phyloP scores from a whole-genome alignment of 1,140 invertebrate genomes.

The Cotesia vestalis region DNA sequence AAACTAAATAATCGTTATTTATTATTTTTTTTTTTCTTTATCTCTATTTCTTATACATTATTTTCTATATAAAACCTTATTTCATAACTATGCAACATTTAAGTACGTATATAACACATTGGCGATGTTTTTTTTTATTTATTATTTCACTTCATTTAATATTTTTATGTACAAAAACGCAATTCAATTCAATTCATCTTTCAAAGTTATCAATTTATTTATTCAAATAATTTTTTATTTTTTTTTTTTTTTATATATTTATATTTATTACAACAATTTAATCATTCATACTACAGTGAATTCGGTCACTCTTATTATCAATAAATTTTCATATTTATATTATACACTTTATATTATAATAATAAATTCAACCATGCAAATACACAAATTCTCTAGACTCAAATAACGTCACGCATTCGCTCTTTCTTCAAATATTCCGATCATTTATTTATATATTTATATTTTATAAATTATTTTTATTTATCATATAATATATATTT shows the following conservation, averaged over 20 bases:
- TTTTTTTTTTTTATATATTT: constrained; percentile 6
- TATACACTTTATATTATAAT: not conserved
- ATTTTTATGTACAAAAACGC: constrained; percentile 3
- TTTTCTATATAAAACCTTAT: constrained; percentile 33
- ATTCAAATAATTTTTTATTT: constrained; percentile 8
- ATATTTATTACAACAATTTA: constrained; percentile 4
- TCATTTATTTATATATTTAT: constrained; percentile 26
- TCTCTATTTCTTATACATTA: constrained; percentile 28
- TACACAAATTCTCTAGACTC: not conserved
- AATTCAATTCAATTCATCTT: constrained; percentile 11
- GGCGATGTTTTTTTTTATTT: constrained; percentile 32
- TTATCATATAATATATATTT: constrained; percentile 18
- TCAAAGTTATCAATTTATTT: too few relatives aligned
- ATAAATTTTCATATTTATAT: not conserved
- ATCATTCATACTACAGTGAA: not conserved
- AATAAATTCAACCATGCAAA: too few relatives aligned
- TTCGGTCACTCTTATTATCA: not conserved
- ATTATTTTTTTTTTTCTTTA: constrained; percentile 23
- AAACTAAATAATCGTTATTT: constrained; percentile 30
- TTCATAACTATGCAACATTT: constrained; percentile 38
- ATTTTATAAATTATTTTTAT: not conserved
- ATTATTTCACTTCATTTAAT: constrained; percentile 9
- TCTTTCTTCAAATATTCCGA: constrained; percentile 11
- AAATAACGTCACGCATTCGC: not conserved
- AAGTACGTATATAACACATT: constrained; percentile 37